Conservation (phyloP, 2,888 invertebrate genomes). For the Megaustenia siamemsis region DNA sequence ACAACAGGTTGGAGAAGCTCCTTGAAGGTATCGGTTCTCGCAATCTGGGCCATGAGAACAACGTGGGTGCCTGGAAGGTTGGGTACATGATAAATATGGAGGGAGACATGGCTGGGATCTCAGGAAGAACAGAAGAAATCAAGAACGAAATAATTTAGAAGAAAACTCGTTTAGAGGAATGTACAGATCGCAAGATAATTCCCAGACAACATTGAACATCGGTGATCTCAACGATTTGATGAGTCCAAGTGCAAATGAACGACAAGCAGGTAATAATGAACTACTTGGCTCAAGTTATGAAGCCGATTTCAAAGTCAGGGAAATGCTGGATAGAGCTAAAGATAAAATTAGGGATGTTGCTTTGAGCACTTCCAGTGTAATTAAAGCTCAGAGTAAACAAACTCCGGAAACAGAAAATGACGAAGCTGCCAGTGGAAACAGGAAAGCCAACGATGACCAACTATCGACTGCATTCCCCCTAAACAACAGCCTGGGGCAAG, state of each 20-base stretch:
- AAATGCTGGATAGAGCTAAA: neutral
- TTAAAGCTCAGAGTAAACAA: neutral
- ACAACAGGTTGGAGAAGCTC: neutral
- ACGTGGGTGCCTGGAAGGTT: neutral
- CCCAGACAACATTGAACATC: neutral
- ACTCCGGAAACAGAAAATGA: neutral
- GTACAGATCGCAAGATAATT: neutral
- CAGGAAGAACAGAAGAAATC: neutral
- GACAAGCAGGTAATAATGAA: neutral
- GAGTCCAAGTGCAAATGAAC: neutral
- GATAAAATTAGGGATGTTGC: neutral
- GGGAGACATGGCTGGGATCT: neutral
- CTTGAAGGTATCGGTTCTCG: neutral
- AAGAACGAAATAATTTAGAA: neutral
- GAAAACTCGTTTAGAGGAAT: neutral
- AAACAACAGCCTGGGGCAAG: too few species aligned
- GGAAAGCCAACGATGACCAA: neutral
- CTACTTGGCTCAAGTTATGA: neutral
- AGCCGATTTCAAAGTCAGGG: neutral
- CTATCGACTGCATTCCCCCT: neutral
- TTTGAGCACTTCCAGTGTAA: neutral
- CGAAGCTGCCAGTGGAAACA: neutral
- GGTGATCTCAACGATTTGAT: neutral
- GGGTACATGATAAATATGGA: neutral
- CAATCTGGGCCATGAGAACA: neutral